Base-by-base conservation (phyloP, 2,888 invertebrate species). In the Trissolcus brochymenae region DNA sequence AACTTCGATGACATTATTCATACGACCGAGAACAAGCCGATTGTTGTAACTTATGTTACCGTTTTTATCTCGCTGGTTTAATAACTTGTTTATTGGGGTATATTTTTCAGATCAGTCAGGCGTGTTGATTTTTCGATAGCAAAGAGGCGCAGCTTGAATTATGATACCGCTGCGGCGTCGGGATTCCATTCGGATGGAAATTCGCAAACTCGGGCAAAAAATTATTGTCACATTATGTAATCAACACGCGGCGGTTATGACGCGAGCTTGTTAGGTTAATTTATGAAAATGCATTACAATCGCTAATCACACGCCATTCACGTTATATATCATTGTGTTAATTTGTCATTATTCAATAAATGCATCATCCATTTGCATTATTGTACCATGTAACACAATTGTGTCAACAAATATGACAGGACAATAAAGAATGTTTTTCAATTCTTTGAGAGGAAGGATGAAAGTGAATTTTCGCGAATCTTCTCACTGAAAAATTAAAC, bases 271-370 rank as follows among this genome's bases (percentile, higher is more conserved):
- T 50, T 46, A 21, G 17, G 29, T 54, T 55, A 65, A 70, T 66
- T 78, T 74, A 71, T 68, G 53, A 78, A 50, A 59, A n/a, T 21
- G 46, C 21, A 75, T 78, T 75, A 67, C 64, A 78, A 78, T 78
- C 60, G 66, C 71, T 72, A 75, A 75, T 78, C 46, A 57, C 62
- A 35, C 67, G 67, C 57, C 59, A 71, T 67, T 43, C 78, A 49
- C 50, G 65, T 54, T 70, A 62, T 56, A 57, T 62, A 60, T 51
- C 59, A 75, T 59, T 54, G 55, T 65, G 65, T 54, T 70, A 75
- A 70, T 70, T 54, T 60, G 51, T 60, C 65, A 65, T 75, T 66
- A 78, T 78, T 74, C 55, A 77, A 77, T 72, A 55, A 68, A 61
- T 61, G 41, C 61, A 61, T 66, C 57, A 53, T 74, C 11, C 11